Conservation (phyloP, 2,888 invertebrate genomes). For the Neoascia interrupta region DNA sequence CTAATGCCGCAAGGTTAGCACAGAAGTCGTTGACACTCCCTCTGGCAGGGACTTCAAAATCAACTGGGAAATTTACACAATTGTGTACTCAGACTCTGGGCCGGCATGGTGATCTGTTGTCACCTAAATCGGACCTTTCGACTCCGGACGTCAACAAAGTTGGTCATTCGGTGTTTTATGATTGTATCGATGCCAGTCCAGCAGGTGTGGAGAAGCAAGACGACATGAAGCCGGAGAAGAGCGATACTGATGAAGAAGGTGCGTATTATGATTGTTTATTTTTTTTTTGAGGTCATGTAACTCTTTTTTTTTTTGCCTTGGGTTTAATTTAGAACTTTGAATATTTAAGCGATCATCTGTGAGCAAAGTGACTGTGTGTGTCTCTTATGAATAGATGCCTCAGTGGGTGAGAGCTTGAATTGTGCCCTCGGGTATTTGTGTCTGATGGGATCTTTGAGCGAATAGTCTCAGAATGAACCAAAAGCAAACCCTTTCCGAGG, state of each 20-base stretch:
- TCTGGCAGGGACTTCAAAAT: constrained; percentile 73
- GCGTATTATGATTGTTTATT: constrained; percentile 70
- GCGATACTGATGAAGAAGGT: constrained; percentile 88
- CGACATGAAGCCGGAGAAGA: constrained; percentile 86
- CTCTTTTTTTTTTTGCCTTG: too few species aligned
- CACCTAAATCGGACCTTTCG: constrained; percentile 73
- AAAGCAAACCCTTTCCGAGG: too few species aligned
- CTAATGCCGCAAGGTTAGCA: constrained; percentile 56
- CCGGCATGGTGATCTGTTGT: constrained; percentile 47
- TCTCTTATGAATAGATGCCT: too few species aligned
- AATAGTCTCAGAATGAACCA: too few species aligned
- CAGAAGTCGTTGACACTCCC: constrained; percentile 77
- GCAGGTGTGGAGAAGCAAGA: constrained; percentile 85
- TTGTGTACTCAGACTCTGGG: constrained; percentile 55
- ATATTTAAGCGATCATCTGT: too few species aligned
- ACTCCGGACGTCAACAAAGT: constrained; percentile 78
- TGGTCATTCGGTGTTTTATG: constrained; percentile 79
- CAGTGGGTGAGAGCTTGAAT: too few species aligned
- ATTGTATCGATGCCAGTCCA: constrained; percentile 79
- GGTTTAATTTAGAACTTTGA: too few species aligned
- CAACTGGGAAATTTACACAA: constrained; percentile 42
- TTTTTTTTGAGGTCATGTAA: too few species aligned
- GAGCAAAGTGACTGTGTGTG: too few species aligned
- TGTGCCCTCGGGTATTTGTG: too few species aligned
- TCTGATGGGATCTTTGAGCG: too few species aligned